These are phyloP conservation scores for Orientallactaga bullata DNA, from an alignment of 2,113 vertebrate species.

Conservation along the genomic window DNA sequence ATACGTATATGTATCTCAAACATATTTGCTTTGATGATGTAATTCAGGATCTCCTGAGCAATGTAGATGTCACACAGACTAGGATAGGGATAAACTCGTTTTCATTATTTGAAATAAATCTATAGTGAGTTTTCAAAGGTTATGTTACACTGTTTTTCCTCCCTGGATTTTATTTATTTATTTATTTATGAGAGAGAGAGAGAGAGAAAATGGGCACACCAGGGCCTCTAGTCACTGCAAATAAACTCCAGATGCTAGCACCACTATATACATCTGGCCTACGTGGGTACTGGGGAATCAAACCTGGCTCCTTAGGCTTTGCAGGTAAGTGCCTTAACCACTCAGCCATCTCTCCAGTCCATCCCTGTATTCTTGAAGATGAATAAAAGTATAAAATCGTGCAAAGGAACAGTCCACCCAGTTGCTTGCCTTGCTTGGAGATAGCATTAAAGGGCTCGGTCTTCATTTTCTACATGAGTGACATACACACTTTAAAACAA, in stretches of 20 bases:
- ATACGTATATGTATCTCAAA: neutral
- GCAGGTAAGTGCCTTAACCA: no score
- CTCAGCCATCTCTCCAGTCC: no score
- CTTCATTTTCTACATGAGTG: neutral
- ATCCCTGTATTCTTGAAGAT: neutral
- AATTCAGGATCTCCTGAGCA: slow-evolving; percentile 27
- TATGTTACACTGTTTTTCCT: neutral
- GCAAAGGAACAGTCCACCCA: neutral
- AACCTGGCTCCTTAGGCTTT: no score
- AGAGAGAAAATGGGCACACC: no score
- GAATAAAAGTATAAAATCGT: neutral
- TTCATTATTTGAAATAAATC: slow-evolving; percentile 17
- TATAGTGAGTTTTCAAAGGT: neutral
- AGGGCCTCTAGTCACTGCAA: no score
- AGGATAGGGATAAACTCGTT: neutral
- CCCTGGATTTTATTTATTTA: no score
- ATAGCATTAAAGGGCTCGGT: neutral
- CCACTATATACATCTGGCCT: no score
- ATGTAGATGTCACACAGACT: neutral
- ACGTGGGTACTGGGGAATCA: neutral
- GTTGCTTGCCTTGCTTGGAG: neutral
- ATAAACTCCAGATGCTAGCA: no score
- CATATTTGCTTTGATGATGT: neutral
- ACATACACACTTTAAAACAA: neutral
- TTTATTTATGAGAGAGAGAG: no score